Conservation (phyloP, 1,140 invertebrate genomes). For the Myzus persicae region DNA sequence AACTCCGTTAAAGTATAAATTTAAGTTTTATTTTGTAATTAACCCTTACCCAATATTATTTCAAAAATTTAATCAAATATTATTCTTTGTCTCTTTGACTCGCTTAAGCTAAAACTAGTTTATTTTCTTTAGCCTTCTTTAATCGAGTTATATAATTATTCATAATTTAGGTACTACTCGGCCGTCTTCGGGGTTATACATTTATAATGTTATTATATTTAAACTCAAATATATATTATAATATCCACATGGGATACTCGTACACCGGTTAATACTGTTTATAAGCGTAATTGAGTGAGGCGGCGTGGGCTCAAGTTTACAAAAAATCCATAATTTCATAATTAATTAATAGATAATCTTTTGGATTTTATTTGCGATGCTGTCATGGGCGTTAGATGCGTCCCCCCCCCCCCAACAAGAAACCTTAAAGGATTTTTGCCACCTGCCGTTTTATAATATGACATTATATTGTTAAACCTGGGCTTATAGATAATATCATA, state of each 20-base stretch:
- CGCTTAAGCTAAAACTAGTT: no score
- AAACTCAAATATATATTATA: neutral
- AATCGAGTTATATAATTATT: conserved; percentile 2
- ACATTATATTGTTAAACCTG: no score
- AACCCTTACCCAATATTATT: neutral
- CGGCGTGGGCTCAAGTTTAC: neutral
- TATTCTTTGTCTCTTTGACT: conserved; percentile 1
- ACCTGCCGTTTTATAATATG: no score
- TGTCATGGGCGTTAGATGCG: no score
- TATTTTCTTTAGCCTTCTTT: neutral
- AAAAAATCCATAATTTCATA: neutral
- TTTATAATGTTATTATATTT: neutral
- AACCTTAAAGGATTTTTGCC: neutral
- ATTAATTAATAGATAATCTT: conserved; percentile 7
- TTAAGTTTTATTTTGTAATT: neutral
- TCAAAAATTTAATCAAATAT: neutral
- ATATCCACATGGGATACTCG: neutral
- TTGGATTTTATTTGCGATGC: neutral
- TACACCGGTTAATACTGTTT: neutral
- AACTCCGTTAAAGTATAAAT: neutral
- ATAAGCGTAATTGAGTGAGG: neutral
- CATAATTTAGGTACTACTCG: neutral
- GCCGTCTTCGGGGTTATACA: neutral
- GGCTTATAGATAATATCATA: no score
- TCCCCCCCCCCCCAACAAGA: no score